Conservation (phyloP, 2,113 vertebrate species). For the Onychorhynchus coronatus region DNA sequence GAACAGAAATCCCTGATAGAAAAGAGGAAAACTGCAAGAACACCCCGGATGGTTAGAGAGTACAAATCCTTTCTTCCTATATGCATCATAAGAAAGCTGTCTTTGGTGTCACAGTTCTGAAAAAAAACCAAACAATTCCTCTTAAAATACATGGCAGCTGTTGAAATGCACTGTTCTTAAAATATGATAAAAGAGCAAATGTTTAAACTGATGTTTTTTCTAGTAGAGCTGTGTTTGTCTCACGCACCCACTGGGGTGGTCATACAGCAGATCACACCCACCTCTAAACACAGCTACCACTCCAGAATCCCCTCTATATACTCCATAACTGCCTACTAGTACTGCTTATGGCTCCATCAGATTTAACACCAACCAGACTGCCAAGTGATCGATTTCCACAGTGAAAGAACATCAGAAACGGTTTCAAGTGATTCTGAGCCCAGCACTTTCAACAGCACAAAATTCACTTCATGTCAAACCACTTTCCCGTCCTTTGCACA, state of each 20-base stretch:
- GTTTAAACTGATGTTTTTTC: background rate
- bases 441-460: background rate
- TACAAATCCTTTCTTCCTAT: background rate
- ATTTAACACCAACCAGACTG: background rate
- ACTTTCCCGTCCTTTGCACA: background rate
- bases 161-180: background rate
- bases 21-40: background rate
- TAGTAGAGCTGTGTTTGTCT: background rate
- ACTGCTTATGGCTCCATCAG: background rate
- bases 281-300: background rate
- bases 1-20: background rate
- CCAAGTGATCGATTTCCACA: background rate
- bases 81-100: background rate
- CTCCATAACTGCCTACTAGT: background rate
- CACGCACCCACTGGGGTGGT: background rate
- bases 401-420: background rate
- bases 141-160: background rate
- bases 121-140: background rate
- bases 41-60: background rate
- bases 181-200: background rate
- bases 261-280: background rate
- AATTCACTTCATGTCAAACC: background rate
- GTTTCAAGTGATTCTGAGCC: background rate
- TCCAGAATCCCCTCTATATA: background rate
- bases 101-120: background rate